Conservation (phyloP, 1,140 invertebrate species). For the Bradysia coprophila region DNA sequence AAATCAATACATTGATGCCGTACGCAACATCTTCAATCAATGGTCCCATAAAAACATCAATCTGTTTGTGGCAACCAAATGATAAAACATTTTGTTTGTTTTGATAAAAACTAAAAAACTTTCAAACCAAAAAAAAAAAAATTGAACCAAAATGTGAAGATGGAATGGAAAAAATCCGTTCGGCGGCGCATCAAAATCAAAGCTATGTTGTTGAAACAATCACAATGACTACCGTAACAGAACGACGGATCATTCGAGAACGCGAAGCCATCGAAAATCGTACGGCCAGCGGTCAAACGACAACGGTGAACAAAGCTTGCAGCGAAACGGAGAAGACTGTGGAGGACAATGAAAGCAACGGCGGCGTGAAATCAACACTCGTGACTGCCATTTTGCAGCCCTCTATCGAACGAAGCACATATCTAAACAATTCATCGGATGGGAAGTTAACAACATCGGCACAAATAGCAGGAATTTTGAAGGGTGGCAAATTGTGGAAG, state of each 20-base stretch:
- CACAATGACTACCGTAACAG: constrained; percentile 46
- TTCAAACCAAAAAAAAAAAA: no score
- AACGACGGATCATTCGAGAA: constrained; percentile 38
- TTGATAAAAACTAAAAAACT: no score
- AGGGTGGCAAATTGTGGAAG: constrained; percentile 41
- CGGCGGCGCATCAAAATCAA: constrained; percentile 16
- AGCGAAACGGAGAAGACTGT: background rate
- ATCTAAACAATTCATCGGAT: background rate
- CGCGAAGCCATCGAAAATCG: constrained; percentile 12
- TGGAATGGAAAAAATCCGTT: constrained; percentile 7
- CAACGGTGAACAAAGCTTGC: background rate
- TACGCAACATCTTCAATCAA: background rate
- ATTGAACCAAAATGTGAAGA: background rate
- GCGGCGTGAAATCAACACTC: constrained; percentile 7
- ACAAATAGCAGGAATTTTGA: constrained; percentile 36
- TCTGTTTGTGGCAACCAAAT: background rate
- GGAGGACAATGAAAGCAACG: constrained; percentile 3
- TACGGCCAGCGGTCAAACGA: background rate
- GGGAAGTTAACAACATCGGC: constrained; percentile 19
- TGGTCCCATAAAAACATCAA: no score
- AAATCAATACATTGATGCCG: background rate
- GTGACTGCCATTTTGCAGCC: constrained; percentile 6
- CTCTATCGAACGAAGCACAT: background rate
- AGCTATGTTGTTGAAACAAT: constrained; percentile 47
- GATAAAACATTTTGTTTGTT: no score